Evolutionary conservation across 2,113 vertebrate species (phyloP).

Genomic region (Acanthochromis polyacanthus): DNA sequence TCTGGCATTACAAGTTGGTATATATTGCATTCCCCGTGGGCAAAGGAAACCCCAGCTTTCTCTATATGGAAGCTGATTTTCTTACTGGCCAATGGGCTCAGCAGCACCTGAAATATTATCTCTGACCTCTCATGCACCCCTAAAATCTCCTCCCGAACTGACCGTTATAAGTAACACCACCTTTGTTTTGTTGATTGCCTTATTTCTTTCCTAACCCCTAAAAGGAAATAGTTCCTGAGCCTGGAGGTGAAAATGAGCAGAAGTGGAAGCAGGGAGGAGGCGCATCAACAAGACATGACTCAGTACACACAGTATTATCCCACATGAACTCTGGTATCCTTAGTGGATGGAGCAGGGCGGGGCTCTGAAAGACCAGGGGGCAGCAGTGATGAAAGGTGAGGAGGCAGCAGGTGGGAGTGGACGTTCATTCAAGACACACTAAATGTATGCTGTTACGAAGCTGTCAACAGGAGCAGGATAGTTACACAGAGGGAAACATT

Average conservation of each 20-base stretch:
- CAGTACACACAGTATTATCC: fast-evolving
- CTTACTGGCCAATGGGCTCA: slow-evolving; percentile 90
- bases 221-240: not conserved
- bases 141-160: slow-evolving; percentile 53
- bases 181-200: slow-evolving; percentile 54
- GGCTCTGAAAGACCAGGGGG: not conserved
- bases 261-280: no score
- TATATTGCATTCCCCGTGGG: slow-evolving; percentile 91
- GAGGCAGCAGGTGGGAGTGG: slow-evolving; percentile 49
- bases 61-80: slow-evolving; percentile 92
- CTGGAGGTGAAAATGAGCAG: not conserved
- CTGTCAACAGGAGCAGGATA: slow-evolving; percentile 22
- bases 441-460: slow-evolving; percentile 31
- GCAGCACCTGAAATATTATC: slow-evolving; percentile 78
- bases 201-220: not conserved
- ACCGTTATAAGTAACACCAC: slow-evolving; percentile 79
- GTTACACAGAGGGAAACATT: not conserved
- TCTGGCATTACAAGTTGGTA: slow-evolving; percentile 81
- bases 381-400: slow-evolving; percentile 54
- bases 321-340: fast-evolving
- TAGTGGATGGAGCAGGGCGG: not conserved
- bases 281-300: not conserved
- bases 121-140: slow-evolving; percentile 38
- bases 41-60: slow-evolving; percentile 85
- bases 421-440: slow-evolving; percentile 26